phyloP scores from a whole-genome alignment of 2,113 vertebrate genomes.

The Myanophis thanlyinensis region DNA sequence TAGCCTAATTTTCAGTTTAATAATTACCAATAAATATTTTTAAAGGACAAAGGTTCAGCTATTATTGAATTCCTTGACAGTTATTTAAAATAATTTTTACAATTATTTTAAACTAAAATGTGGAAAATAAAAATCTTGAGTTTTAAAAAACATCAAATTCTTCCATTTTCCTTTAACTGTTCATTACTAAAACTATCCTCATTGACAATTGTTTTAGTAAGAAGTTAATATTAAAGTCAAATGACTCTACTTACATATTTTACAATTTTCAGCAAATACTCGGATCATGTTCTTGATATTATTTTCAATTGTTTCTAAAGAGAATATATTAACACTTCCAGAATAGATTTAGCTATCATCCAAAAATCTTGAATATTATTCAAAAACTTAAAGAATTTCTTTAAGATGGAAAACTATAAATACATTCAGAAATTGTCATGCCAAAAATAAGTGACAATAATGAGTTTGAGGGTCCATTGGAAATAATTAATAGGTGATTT shows the following conservation, averaged over 20 bases:
- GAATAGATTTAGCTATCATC: background rate
- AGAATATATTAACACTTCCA: constrained; percentile 33
- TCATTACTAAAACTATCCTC: no score
- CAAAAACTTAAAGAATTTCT: constrained; percentile 34
- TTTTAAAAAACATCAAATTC: no score
- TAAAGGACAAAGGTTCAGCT: background rate
- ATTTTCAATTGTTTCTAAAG: constrained; percentile 29
- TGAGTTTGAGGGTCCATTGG: background rate
- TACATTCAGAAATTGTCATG: background rate
- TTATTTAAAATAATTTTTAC: constrained; percentile 12
- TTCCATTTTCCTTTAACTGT: no score
- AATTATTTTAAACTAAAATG: background rate
- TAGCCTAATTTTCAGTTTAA: no score
- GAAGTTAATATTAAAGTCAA: no score
- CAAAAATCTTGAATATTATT: background rate
- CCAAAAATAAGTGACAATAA: background rate
- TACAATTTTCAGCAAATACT: constrained; percentile 18
- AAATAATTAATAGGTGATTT: background rate
- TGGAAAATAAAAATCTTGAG: no score
- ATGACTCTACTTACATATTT: no score
- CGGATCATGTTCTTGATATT: constrained; percentile 29
- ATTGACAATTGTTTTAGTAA: no score
- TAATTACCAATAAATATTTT: background rate
- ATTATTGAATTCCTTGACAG: background rate
- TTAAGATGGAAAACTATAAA: background rate